These are phyloP conservation scores for Zaprionus bogoriensis DNA, from an alignment of 2,888 invertebrate species.

Conservation along the genomic window DNA sequence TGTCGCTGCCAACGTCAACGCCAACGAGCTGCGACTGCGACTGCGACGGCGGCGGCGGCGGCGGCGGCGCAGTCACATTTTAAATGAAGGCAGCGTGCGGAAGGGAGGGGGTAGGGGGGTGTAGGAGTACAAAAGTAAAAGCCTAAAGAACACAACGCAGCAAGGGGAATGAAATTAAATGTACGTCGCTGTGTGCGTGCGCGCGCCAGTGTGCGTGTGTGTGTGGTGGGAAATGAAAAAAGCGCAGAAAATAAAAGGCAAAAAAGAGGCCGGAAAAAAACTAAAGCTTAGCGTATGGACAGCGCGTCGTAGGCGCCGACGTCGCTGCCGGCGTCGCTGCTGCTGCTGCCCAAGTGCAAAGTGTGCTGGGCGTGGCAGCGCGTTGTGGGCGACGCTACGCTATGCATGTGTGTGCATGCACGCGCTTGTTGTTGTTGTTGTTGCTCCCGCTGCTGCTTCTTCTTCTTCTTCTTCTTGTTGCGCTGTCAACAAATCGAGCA, in stretches of 20 bases:
- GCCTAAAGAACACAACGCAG: constrained; percentile 46
- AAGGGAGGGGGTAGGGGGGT: neutral
- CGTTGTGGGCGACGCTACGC: constrained; percentile 27
- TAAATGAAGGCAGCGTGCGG: constrained; percentile 48
- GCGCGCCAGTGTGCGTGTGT: constrained; percentile 14
- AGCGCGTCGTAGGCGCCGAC: constrained; percentile 40
- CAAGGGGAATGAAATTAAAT: constrained; percentile 46
- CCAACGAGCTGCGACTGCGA: no score
- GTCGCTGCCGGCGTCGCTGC: constrained; percentile 7
- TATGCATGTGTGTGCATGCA: neutral
- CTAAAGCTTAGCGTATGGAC: constrained; percentile 47
- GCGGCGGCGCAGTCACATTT: constrained; percentile 48
- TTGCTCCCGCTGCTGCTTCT: neutral
- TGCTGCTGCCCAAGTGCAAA: constrained; percentile 53
- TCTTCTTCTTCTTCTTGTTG: constrained; percentile 16
- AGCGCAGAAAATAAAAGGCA: constrained; percentile 31
- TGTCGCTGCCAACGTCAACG: constrained; percentile 3
- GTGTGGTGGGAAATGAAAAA: constrained; percentile 43
- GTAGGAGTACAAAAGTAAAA: constrained; percentile 49
- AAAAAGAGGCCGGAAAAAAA: constrained; percentile 20
- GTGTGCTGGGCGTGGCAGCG: constrained; percentile 46
- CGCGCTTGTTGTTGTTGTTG: neutral
- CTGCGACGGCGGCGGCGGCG: neutral
- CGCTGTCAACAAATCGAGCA: constrained; percentile 40
- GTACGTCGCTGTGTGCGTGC: constrained; percentile 22